Evolutionary conservation across 2,113 vertebrate species (phyloP).

Genomic region (Ceyx melanurus): DNA sequence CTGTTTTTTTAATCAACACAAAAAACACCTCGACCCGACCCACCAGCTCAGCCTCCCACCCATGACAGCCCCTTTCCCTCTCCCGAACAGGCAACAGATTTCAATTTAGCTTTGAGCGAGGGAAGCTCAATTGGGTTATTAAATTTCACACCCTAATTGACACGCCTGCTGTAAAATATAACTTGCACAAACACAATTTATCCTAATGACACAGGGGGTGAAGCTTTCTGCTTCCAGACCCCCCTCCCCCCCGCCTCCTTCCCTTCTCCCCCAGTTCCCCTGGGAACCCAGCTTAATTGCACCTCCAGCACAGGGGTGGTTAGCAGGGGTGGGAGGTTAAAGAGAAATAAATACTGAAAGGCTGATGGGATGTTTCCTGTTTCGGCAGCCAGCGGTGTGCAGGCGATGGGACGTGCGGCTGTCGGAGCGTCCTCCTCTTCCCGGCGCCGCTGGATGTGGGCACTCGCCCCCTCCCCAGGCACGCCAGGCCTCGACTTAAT

Average conservation of each 20-base stretch:
- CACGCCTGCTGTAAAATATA: slow-evolving; percentile 58
- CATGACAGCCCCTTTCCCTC: not conserved
- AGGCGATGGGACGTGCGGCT: not conserved
- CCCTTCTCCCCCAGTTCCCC: slow-evolving; percentile 7
- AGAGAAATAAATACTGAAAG: slow-evolving; percentile 28
- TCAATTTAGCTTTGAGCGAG: slow-evolving; percentile 62
- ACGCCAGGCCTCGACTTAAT: not conserved
- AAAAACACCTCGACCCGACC: not conserved
- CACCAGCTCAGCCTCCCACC: not conserved
- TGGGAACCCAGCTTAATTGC: not conserved
- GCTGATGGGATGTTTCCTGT: slow-evolving; percentile 50
- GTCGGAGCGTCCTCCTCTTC: not conserved
- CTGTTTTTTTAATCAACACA: not conserved
- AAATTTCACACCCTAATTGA: slow-evolving; percentile 76
- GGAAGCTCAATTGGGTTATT: slow-evolving; percentile 69
- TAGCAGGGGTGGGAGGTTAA: slow-evolving; percentile 53
- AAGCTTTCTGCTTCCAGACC: slow-evolving; percentile 35
- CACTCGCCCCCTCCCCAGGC: not conserved
- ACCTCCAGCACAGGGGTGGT: not conserved
- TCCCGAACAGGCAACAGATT: slow-evolving; percentile 57
- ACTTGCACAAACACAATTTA: slow-evolving; percentile 71
- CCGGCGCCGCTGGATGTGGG: not conserved
- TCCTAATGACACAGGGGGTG: slow-evolving; percentile 53
- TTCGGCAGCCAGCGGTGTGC: not conserved
- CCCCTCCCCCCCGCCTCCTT: not conserved